Evolutionary conservation across 2,113 vertebrate species (phyloP).

Genomic region (Lipotes vexillifer): DNA sequence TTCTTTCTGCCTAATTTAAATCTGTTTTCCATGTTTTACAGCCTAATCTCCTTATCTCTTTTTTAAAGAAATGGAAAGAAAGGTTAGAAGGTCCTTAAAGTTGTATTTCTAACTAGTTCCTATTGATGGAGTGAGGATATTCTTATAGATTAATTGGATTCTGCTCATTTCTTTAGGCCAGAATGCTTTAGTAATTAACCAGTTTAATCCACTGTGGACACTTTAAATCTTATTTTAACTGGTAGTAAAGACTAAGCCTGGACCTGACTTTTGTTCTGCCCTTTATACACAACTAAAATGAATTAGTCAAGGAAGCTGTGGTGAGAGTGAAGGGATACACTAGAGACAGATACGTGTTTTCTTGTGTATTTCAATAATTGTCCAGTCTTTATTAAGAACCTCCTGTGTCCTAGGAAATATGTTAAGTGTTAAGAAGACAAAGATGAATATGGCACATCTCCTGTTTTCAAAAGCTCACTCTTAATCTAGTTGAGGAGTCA

Average conservation of each 20-base stretch:
- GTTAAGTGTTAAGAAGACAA: not conserved
- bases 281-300: not conserved
- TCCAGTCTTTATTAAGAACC: not conserved
- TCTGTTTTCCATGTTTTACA: not conserved
- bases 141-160: not conserved
- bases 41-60: not conserved
- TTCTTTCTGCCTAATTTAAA: not conserved
- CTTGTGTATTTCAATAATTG: not conserved
- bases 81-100: not conserved
- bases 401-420: not conserved
- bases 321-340: not conserved
- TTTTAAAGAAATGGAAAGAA: not conserved
- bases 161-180: not conserved
- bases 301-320: not conserved
- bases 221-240: not conserved
- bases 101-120: not conserved
- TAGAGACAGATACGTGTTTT: not conserved
- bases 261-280: not conserved
- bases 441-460: not conserved
- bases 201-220: not conserved
- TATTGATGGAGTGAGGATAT: not conserved
- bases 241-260: not conserved
- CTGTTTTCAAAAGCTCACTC: not conserved
- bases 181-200: not conserved
- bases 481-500: not conserved